These are phyloP conservation scores for Archaeoteleia sp. DNA, from an alignment of 2,888 invertebrate genomes.

Conservation along the genomic window DNA sequence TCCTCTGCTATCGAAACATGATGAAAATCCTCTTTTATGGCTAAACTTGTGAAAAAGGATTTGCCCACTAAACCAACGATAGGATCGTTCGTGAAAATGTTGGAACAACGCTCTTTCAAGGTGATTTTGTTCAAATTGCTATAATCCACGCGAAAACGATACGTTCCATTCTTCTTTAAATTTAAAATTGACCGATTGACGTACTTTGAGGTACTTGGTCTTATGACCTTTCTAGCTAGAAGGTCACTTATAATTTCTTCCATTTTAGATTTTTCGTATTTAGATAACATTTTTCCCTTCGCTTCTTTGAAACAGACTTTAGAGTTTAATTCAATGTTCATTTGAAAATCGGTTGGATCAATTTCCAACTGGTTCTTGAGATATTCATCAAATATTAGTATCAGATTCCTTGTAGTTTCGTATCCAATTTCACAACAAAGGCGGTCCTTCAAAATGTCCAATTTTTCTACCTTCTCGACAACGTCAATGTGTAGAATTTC, in stretches of 20 bases:
- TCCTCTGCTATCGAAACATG: constrained; percentile 12
- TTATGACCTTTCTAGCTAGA: constrained; percentile 9
- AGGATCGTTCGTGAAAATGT: not conserved
- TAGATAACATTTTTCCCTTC: constrained; percentile 17
- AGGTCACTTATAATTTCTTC: constrained; percentile 16
- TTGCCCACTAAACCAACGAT: constrained; percentile 9
- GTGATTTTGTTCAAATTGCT: constrained; percentile 9
- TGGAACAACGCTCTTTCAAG: not conserved
- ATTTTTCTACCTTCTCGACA: not conserved
- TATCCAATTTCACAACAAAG: not conserved
- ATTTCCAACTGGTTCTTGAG: not conserved
- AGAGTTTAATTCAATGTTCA: constrained; percentile 13
- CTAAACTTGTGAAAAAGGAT: constrained; percentile 29
- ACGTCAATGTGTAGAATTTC: constrained; percentile 15
- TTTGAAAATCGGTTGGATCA: constrained; percentile 6
- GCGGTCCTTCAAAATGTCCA: not conserved
- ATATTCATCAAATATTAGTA: constrained; percentile 4
- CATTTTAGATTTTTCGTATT: constrained; percentile 11
- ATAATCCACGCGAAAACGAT: constrained; percentile 22
- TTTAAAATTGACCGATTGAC: too few relatives aligned
- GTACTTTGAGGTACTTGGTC: constrained; percentile 32
- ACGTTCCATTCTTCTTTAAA: constrained; percentile 20
- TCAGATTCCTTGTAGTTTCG: constrained; percentile 1
- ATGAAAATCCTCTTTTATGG: constrained; percentile 14
- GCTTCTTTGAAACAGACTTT: not conserved